Evolutionary conservation across 2,888 invertebrate genomes (phyloP).

Genomic region (Rotaria macrura): DNA sequence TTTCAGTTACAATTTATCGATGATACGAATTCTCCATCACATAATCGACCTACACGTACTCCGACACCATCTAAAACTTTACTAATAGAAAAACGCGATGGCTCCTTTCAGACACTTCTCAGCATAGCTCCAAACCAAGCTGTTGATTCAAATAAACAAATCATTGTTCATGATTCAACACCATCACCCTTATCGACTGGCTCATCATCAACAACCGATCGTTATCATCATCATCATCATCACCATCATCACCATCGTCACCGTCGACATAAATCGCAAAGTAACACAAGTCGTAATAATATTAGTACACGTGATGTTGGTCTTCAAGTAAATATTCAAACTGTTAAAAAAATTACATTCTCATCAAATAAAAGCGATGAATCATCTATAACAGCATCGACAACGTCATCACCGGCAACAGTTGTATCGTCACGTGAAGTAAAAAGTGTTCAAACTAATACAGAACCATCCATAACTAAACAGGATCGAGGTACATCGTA

Average conservation of each 20-base stretch:
- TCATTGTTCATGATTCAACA: background rate
- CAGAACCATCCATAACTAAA: background rate
- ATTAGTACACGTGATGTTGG: slow-evolving; percentile 10
- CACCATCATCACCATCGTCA: background rate
- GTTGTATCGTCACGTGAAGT: background rate
- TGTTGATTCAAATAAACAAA: background rate
- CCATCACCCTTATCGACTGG: background rate
- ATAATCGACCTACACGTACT: background rate
- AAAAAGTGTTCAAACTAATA: background rate
- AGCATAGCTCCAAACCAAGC: background rate
- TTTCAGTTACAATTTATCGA: background rate
- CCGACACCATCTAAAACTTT: background rate
- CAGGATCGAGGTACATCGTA: background rate
- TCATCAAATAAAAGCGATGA: background rate
- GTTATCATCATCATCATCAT: background rate
- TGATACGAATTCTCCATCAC: background rate
- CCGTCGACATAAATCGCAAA: background rate
- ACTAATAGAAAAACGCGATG: background rate
- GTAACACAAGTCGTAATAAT: background rate
- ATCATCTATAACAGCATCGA: background rate
- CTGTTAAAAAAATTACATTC: slow-evolving; percentile 5
- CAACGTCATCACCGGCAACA: slow-evolving; percentile 14
- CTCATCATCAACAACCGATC: background rate
- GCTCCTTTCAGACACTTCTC: background rate
- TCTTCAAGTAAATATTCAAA: slow-evolving; percentile 18